Base-by-base conservation (phyloP, 2,797 vertebrate genomes). In the Microhierax caerulescens region DNA sequence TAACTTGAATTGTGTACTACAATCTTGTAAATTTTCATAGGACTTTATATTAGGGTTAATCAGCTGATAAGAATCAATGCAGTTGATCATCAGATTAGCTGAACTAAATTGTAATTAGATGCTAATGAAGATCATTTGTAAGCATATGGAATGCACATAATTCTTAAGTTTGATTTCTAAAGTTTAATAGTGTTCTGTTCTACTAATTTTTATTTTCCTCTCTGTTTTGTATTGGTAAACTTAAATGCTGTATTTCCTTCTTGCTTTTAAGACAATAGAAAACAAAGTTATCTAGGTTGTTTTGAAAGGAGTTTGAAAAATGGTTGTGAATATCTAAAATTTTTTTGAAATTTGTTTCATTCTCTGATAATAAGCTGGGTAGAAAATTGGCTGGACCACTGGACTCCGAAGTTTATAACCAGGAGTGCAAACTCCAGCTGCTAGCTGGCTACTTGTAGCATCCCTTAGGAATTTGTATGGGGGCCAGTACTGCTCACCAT, bases 11-110 rank as follows among this genome's bases (percentile, higher is more conserved):
- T 88, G 30, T 87, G 77, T 93, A 8, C 80, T 86, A 39, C 23
- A 73, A 3, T 63, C 54, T 74, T 68, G 45, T 72, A 69, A 72
- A 83, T 96, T 90, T 87, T 90, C 43, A 17, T 60, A 85, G 20
- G 37, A 43, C 36, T 94, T 80, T 88, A 25, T 68, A 88, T 56
- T 73, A 90, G 68, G 74, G 48, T 87, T 96, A 93, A 93, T 96
- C 82, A 90, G 36, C 74, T 97, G 96, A 97, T 96, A 95, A 93
- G 30, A 96, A 97, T 95, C 96, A 89, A 93, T 93, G 91, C 91
- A 79, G 65, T 23, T 85, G 74, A 96, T 97, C 76, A 65, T 81
- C 59, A 88, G 92, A 97, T 96, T 97, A 97, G 92, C 85, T 87
- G 88, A 92, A 96, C 70, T 85, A 95, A 95, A 95, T 59, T 95